These are phyloP conservation scores for Papilio protenor DNA, from an alignment of 2,888 invertebrate genomes.

Conservation along the genomic window DNA sequence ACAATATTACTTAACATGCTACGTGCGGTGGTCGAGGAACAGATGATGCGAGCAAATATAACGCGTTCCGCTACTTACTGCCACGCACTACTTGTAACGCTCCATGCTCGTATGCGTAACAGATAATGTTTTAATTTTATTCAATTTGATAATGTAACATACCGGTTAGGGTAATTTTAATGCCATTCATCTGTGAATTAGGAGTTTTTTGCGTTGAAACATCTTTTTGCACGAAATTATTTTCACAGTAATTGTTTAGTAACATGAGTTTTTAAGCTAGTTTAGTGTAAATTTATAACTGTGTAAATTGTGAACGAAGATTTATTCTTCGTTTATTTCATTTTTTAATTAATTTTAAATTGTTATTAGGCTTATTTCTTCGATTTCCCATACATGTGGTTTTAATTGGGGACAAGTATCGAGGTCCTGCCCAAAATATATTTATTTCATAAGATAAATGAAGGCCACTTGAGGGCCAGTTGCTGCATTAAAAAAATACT, in stretches of 20 bases:
- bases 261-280: neutral
- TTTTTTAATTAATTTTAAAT: neutral
- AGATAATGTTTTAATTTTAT: constrained; percentile 41
- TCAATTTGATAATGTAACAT: constrained; percentile 42
- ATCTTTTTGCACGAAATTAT: constrained; percentile 5
- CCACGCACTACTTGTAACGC: constrained; percentile 57
- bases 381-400: neutral
- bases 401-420: neutral
- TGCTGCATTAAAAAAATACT: neutral
- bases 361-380: neutral
- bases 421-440: neutral
- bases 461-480: neutral
- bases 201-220: neutral
- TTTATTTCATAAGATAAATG: neutral
- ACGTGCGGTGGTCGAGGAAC: constrained; percentile 48
- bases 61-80: constrained; percentile 57
- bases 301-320: neutral
- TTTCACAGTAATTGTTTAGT: neutral
- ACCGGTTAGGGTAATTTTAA: constrained; percentile 36
- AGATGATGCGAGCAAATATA: constrained; percentile 59
- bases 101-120: constrained; percentile 60
- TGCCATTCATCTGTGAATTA: constrained; percentile 32
- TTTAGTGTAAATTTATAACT: neutral
- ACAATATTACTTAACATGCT: constrained; percentile 57
- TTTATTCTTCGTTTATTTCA: neutral